Evolutionary conservation across 2,888 invertebrate species (phyloP), one percentile per base, ranked within the genome.

Genomic region (Temnothorax rugatulus): DNA sequence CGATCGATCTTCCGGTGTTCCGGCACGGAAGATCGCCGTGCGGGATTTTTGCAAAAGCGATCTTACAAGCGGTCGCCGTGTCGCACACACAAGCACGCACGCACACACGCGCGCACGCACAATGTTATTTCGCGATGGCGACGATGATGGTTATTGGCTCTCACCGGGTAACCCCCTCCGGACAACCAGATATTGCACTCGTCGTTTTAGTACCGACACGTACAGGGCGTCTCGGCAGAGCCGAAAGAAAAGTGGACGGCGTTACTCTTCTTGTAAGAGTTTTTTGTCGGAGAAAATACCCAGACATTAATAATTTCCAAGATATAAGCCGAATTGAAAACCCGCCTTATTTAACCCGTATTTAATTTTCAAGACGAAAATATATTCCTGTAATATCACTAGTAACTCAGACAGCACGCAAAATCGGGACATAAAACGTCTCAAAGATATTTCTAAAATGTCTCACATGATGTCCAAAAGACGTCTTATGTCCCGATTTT

Each of bases 71-170:
- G 47, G 34, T 59, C 83, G 84, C 75, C 84, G 87, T 84, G 87
- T 64, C 38, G 81, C 82, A 84, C 75, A 84, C 75, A 74, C 59
- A 73, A 47, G 79, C 75, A 82, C 85, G 81, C 74, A 82, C 85
- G 86, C 85, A 85, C 75, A 84, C 82, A 83, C 86, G 83, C 86
- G 84, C 86, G 82, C 87, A 85, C 88, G 82, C 86, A 81, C 64
- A 76, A 81, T 75, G 71, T 89, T 86, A 86, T 18, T 79, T 81
- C 74, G 38, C 13, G 64, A 76, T 54, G 38, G 64, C 76, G 63
- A 79, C 74, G 59, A 77, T 69, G 77, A 81, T 59, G 59, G 74
- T 81, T 81, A 81, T 81, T 74, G 79, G 75, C 47, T 74, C 75
- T 81, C 29, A 29, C 77, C 73, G 54, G 73, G 71, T 57, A 77